Evolutionary conservation across 2,888 invertebrate genomes (phyloP), one percentile per base, ranked within the genome.

Genomic region (Camptogramma bilineatum): DNA sequence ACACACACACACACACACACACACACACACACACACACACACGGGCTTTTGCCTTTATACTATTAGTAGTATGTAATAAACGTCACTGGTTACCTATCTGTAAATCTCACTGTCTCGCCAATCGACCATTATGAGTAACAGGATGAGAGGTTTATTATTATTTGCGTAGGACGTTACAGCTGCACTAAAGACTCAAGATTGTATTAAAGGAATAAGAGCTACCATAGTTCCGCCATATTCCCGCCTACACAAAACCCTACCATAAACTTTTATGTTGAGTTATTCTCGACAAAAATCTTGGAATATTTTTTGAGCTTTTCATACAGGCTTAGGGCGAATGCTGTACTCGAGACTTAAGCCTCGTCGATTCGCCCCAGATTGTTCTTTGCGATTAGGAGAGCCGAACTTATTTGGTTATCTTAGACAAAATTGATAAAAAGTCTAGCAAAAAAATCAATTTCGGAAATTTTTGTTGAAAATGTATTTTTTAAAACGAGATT

Each of bases 251-350:
- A 50, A 42, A 44, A 44, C 50, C 50, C 55, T 44, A 8, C 31
- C 61, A 61, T 61, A 61, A 61, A 61, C 44, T 54, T 61, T 61
- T 55, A 61, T 54, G 50, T 31, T 16, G n/a, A 21, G 50, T 54
- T 55, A 55, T 61, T 44, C 44, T 55, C 31, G 50, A 42, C 54
- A 39, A 50, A 42, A 48, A 54, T 54, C 42, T 53, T 42, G 1
- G 17, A 13, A 24, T n/a, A 52, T 24, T 48, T 50, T 50, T 21
- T 21, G 19, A 50, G 28, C 51, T 44, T 44, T 58, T 48, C n/a
- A 31, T 48, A 10, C 19, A 28, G 9, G 18, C 44, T 44, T 42
- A 5, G 42, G 8, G 10, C 16, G 17, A 17, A 13, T 17, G 44
- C 17, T 16, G 8, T 44, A 44, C 44, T 44, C 7, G 44, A 16